Conservation (phyloP, 35 echinoderm and acorn worm species). For the Lytechinus pictus region DNA sequence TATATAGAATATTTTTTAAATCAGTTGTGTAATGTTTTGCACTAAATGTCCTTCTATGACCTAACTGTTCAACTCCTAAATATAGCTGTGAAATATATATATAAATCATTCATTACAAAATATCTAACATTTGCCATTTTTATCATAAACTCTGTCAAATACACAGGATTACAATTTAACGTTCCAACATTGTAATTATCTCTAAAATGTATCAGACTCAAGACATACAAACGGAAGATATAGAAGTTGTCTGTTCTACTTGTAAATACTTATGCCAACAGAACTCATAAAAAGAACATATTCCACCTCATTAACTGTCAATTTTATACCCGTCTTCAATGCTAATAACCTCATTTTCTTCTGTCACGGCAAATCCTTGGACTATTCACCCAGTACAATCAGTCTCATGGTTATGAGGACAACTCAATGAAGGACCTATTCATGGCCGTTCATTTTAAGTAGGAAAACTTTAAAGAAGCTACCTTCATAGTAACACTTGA, state of each 20-base stretch:
- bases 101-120: too few species aligned
- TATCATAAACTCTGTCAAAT: neutral
- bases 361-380: neutral
- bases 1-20: too few species aligned
- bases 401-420: neutral
- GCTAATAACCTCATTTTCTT: neutral
- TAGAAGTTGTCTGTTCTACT: too few species aligned
- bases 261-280: neutral
- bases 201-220: neutral
- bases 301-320: neutral
- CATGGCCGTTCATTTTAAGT: neutral
- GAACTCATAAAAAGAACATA: neutral
- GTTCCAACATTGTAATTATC: neutral
- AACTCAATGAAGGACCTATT: neutral
- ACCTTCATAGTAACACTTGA: neutral
- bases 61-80: too few species aligned
- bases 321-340: neutral
- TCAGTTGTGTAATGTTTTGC: too few species aligned
- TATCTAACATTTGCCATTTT: too few species aligned
- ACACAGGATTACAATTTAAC: neutral
- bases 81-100: too few species aligned
- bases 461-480: neutral
- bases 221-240: neutral
- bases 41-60: too few species aligned
- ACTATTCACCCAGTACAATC: neutral